phyloP scores from a whole-genome alignment of 2,888 invertebrate species.

The Pocota personata region DNA sequence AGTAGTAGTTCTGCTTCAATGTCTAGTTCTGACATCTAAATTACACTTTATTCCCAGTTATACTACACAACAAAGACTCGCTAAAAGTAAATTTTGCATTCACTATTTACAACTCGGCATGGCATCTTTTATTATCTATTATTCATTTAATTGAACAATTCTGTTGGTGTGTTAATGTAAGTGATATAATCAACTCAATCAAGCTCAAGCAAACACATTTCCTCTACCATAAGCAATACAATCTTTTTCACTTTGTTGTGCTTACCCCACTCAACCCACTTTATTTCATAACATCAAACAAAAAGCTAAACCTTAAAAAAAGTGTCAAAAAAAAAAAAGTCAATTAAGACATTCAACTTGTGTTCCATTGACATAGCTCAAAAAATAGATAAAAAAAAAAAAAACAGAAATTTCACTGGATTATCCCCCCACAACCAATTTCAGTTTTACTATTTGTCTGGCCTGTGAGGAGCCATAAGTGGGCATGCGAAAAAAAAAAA shows the following conservation, averaged over 20 bases:
- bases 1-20: background rate
- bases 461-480: constrained; percentile 27
- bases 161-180: constrained; percentile 9
- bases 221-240: background rate
- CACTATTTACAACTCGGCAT: background rate
- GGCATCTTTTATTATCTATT: constrained; percentile 12
- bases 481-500: constrained; percentile 10
- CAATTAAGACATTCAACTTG: constrained; percentile 26
- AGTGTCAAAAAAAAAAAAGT: constrained; percentile 26
- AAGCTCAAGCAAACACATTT: constrained; percentile 33
- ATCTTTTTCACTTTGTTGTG: background rate
- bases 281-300: constrained; percentile 9
- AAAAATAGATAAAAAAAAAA: background rate
- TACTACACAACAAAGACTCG: background rate
- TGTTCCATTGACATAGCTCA: background rate
- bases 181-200: constrained; percentile 58
- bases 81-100: background rate
- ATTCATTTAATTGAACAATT: constrained; percentile 43
- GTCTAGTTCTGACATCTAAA: background rate
- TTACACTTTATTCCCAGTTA: background rate
- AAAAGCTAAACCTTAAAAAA: background rate
- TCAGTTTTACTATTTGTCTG: constrained; percentile 34
- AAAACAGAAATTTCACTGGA: constrained; percentile 9
- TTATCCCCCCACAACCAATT: constrained; percentile 37
- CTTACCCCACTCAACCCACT: constrained; percentile 5